Evolutionary conservation across 2,797 vertebrate species (phyloP), one percentile per base, ranked within the genome.

Genomic region (Perdix hodgsoniae): DNA sequence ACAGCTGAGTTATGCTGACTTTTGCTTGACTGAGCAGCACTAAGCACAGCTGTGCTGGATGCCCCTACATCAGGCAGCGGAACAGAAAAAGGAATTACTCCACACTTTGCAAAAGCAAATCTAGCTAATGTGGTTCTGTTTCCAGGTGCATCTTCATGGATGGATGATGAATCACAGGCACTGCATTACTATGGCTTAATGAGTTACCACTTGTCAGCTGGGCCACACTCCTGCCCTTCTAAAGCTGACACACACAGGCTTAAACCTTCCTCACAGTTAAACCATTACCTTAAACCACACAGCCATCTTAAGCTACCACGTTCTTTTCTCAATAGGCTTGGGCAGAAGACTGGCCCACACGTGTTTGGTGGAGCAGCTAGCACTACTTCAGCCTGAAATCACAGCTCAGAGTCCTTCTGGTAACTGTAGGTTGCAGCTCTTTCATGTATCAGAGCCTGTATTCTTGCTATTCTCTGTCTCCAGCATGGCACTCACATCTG

Each of bases 11-110:
- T 86, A 63, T 7, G 56, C 88, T 88, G 86, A 70, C 35, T 31
- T n/a, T 11, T 11, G 27, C 0, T 1, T 70, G 78, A 92, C 88
- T 66, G 66, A 79, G 92, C 67, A 90, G 92, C 75, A 83, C 22
- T 11, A 57, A 79, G 44, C 64, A 66, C 0, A 1, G 23, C 49
- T 14, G 31, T 9, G 15, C 33, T 52, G 52, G 24, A 2, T 0
- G 8, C 67, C 61, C 66, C 27, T 63, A 17, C 33, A 33, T 63
- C 79, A 87, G 27, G n/a, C 74, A 56, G 35, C 44, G 17, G 44
- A 42, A 90, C 39, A 11, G 10, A 29, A 60, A 88, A 86, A 90
- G 40, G 52, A 79, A 8, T 42, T 64, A 40, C 57, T 57, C 74
- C 64, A 42, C 49, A n/a, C 22, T 77, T 80, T 66, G 50, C 67